Evolutionary conservation across 2,797 vertebrate species (phyloP), one percentile per base, ranked within the genome.

Genomic region (Buceros bicornis): DNA sequence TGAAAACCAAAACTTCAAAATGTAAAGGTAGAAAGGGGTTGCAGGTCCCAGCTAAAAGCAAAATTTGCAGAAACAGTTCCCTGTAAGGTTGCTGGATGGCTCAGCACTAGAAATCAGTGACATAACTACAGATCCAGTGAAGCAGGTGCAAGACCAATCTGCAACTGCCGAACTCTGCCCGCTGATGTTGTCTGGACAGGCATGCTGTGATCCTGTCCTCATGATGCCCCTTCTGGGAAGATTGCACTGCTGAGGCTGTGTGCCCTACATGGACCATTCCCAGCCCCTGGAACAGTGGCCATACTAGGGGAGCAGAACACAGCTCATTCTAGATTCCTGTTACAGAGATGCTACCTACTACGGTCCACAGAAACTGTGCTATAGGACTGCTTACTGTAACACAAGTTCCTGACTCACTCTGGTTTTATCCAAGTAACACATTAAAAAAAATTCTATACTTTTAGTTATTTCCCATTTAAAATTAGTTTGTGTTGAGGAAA

Each of bases 41-140:
- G 17, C 57, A 65, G 45, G 16, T 22, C 11, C 20, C 29, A 87
- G 57, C 28, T 47, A 37, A 76, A 82, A 45, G 16, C 20, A 81
- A 1, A 16, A 6, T 28, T 26, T 35, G 11, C 35, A 62, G 40
- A 51, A 22, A 45, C 20, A 20, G 11, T 16, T 78, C 26, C 19
- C 72, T 58, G 35, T 19, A 11, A 50, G n/a, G 37, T 2, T 79
- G 31, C 6, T 83, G 56, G n/a, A 16, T 24, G 16, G 28, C 6
- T 37, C 33, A 77, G 0, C 5, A 6, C 22, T 40, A 40, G 50
- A 65, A 25, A 43, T 16, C 0, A 0, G 17, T 26, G 62, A 71
- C 12, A 5, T 5, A 51, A 18, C 22, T 15, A 22, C n/a, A 70
- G 16, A 31, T 17, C 3, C 37, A 37, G 6, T 4, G 35, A 65